Evolutionary conservation across 2,797 vertebrate species (phyloP).

Genomic region (Sebastes taczanowskii): DNA sequence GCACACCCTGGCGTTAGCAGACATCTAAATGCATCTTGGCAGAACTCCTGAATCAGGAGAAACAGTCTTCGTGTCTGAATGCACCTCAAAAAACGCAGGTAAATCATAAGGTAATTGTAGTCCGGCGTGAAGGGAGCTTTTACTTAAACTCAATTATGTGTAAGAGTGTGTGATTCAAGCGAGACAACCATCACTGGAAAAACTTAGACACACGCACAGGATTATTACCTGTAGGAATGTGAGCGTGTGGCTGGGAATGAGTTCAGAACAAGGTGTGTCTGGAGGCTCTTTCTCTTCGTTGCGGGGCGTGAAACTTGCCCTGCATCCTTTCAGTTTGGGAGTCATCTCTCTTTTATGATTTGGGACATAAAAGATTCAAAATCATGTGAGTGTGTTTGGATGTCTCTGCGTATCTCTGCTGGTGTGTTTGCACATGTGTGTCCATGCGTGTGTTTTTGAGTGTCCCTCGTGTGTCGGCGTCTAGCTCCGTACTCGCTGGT

Average conservation of each 20-base stretch:
- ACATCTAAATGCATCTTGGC: background rate
- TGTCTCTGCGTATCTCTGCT: slow-evolving; percentile 29
- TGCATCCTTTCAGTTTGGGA: slow-evolving; percentile 3
- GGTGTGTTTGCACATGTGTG: slow-evolving; percentile 65
- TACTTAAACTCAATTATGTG: slow-evolving; percentile 42
- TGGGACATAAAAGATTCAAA: slow-evolving; percentile 64
- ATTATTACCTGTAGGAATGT: slow-evolving; percentile 43
- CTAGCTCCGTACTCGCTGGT: slow-evolving; percentile 22
- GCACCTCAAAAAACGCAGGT: slow-evolving; percentile 15
- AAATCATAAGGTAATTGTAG: slow-evolving; percentile 53
- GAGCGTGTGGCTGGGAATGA: slow-evolving; percentile 22
- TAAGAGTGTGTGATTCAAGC: slow-evolving; percentile 7
- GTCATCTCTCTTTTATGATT: slow-evolving; percentile 39
- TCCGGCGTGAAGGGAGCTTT: slow-evolving; percentile 3
- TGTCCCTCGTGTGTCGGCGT: slow-evolving; percentile 30
- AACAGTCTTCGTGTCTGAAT: background rate
- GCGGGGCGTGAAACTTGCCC: background rate
- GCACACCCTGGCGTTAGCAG: background rate
- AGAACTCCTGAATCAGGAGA: background rate
- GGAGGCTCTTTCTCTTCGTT: background rate
- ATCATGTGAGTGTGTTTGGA: background rate
- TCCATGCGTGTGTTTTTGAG: slow-evolving; percentile 51
- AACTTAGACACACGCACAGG: slow-evolving; percentile 15
- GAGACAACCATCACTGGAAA: slow-evolving; percentile 13
- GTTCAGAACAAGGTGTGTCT: slow-evolving; percentile 8